Conservation (phyloP, 2,113 vertebrate species). For the Pipra filicauda region DNA sequence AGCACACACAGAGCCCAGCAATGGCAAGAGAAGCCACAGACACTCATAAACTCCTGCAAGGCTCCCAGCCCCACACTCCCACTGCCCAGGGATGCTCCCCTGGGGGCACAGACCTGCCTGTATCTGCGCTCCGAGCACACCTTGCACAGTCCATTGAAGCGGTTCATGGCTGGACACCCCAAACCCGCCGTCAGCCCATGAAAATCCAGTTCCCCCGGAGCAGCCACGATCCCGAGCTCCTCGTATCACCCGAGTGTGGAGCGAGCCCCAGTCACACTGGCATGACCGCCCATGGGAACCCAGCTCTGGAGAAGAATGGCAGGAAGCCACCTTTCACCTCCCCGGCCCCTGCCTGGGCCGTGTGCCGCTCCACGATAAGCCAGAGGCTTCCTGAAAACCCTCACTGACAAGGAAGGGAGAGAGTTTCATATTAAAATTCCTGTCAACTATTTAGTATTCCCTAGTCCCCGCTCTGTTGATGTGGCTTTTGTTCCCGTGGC, state of each 20-base stretch:
- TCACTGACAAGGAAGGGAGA: slow-evolving; percentile 72
- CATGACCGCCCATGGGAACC: slow-evolving; percentile 92
- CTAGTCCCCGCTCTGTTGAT: slow-evolving; percentile 57
- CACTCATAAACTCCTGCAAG: fast-evolving
- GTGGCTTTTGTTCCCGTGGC: slow-evolving; percentile 74
- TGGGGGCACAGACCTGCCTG: slow-evolving; percentile 79
- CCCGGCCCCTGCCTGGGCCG: slow-evolving; percentile 78
- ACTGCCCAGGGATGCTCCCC: neutral
- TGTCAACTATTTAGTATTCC: slow-evolving; percentile 77
- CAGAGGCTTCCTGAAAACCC: slow-evolving; percentile 87
- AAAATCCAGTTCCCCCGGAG: slow-evolving; percentile 46
- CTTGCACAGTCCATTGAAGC: slow-evolving; percentile 86
- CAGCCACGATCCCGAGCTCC: neutral
- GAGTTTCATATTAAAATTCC: slow-evolving; percentile 82
- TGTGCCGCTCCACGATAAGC: slow-evolving; percentile 87
- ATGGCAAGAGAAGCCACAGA: neutral
- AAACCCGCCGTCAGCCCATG: slow-evolving; percentile 59
- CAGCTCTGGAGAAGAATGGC: slow-evolving; percentile 91
- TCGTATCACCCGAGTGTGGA: slow-evolving; percentile 43
- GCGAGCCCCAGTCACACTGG: slow-evolving; percentile 83
- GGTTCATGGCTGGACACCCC: slow-evolving; percentile 79
- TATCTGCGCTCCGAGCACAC: slow-evolving; percentile 87
- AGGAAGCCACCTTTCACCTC: slow-evolving; percentile 94
- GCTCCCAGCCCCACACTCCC: fast-evolving
- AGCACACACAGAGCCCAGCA: neutral